A percentile compares a stretch with the other conserved stretches of the same genome.
Conservation (phyloP, 2,888 invertebrate species). For the Isoperla grammatica region DNA sequence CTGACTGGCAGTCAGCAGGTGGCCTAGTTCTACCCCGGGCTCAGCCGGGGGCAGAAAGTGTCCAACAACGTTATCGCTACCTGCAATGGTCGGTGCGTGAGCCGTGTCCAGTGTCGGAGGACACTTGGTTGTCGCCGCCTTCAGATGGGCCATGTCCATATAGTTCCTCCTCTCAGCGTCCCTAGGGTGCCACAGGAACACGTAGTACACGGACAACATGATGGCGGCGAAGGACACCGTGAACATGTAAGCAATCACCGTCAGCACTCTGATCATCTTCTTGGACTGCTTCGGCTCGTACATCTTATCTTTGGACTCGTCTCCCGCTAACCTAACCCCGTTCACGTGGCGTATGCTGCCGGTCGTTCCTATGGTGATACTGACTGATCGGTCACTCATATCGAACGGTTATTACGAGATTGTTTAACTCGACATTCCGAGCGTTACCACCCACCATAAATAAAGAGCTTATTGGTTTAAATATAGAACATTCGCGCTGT, state of each 20-base stretch:
- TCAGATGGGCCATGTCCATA: too few species aligned
- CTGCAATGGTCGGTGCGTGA: too few species aligned
- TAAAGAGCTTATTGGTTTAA: too few species aligned
- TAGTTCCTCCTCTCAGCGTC: conserved; percentile 6
- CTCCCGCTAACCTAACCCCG: conserved; percentile 61
- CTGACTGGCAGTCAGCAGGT: too few species aligned
- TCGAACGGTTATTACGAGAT: too few species aligned
- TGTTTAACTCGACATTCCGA: too few species aligned
- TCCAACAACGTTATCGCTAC: too few species aligned
- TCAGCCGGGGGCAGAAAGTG: too few species aligned
- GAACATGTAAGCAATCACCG: conserved; percentile 89
- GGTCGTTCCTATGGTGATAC: conserved; percentile 10
- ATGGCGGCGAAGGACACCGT: conserved; percentile 92
- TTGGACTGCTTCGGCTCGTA: conserved; percentile 81
- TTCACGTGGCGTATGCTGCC: conserved; percentile 30
- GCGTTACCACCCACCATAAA: too few species aligned
- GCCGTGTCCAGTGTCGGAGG: too few species aligned
- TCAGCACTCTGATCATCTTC: conserved; percentile 84
- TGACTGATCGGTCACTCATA: conserved; percentile 13
- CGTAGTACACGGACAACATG: conserved; percentile 89
- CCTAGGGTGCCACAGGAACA: conserved; percentile 84
- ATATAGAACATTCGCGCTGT: too few species aligned
- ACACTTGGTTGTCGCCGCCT: not conserved
- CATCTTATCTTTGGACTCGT: conserved; percentile 61
- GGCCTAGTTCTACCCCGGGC: too few species aligned